These are phyloP conservation scores for Pollenia labialis DNA, from an alignment of 2,888 invertebrate species.

Conservation along the genomic window DNA sequence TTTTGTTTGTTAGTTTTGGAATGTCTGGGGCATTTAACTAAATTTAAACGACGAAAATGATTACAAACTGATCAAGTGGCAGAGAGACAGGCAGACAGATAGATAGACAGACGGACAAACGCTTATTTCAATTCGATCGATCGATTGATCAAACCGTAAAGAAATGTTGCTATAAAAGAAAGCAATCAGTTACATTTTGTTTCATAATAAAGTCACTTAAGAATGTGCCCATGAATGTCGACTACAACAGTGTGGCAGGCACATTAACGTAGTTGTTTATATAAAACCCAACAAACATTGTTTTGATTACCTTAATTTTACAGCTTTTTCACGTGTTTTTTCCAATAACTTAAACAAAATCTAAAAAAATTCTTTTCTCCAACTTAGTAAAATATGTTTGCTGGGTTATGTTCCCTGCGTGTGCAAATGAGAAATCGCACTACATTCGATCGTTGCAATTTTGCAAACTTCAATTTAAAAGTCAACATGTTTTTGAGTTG, in stretches of 20 bases:
- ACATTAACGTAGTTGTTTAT: constrained; percentile 6
- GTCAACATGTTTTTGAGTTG: constrained; percentile 59
- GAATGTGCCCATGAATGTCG: constrained; percentile 11
- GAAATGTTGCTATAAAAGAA: constrained; percentile 44
- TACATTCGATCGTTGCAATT: constrained; percentile 22
- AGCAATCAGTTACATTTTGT: constrained; percentile 51
- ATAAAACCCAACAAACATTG: constrained; percentile 37
- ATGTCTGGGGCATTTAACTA: constrained; percentile 27
- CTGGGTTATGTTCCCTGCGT: constrained; percentile 31
- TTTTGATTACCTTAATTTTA: not conserved
- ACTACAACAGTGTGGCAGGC: constrained; percentile 1
- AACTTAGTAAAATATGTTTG: not conserved
- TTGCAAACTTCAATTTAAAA: constrained; percentile 63
- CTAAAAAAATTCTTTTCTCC: no score
- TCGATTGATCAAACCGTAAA: constrained; percentile 28
- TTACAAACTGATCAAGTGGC: not conserved
- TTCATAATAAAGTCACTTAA: constrained; percentile 63
- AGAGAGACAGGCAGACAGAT: not conserved
- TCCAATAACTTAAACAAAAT: not conserved
- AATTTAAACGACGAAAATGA: constrained; percentile 2
- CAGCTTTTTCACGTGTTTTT: no score
- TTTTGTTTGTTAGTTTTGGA: constrained; percentile 42
- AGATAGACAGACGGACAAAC: not conserved
- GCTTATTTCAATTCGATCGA: not conserved
- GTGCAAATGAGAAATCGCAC: constrained; percentile 33